phyloP scores from a whole-genome alignment of 1,140 invertebrate species.

The Anoplolepis gracilipes region DNA sequence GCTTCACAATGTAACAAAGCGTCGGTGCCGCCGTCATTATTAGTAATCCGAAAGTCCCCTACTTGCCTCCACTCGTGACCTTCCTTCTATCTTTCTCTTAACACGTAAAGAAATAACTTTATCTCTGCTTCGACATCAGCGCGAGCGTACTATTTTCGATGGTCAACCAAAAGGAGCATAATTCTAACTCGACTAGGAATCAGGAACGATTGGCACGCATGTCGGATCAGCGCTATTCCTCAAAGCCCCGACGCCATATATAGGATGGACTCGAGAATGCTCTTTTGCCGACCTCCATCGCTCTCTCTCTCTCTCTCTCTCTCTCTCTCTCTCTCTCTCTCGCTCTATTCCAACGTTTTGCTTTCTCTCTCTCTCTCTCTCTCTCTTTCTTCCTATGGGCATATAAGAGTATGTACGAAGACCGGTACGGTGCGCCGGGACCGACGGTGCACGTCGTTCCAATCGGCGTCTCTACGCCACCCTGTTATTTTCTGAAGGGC shows the following conservation, averaged over 20 bases:
- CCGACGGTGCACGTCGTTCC: conserved; percentile 65
- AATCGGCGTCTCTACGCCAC: conserved; percentile 78
- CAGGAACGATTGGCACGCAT: conserved; percentile 16
- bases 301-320: conserved; percentile 23
- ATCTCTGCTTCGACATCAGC: neutral
- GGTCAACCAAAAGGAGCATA: neutral
- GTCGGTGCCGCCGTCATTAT: conserved; percentile 50
- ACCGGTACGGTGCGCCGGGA: conserved; percentile 54
- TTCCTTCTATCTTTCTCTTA: neutral
- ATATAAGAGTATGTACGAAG: conserved; percentile 67
- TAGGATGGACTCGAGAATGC: conserved; percentile 5
- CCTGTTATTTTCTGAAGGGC: conserved; percentile 85
- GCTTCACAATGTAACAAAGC: conserved; percentile 59
- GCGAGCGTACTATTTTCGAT: conserved; percentile 27
- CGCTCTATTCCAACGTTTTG: conserved; percentile 40
- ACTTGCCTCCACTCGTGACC: conserved; percentile 21
- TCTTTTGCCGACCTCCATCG: neutral
- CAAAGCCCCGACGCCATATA: conserved; percentile 42
- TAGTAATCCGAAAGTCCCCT: conserved; percentile 60
- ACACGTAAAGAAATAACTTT: conserved; percentile 22
- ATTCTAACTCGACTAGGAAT: conserved; percentile 18
- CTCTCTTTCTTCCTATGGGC: conserved; percentile 53
- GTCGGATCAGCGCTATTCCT: conserved; percentile 12
- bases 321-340: conserved; percentile 41
- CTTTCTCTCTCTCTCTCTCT: neutral